A percentile compares a stretch with the other conserved stretches of the same genome.
Evolutionary conservation across 1,140 invertebrate genomes (phyloP).

Genomic region (Aphaenogaster rudis): DNA sequence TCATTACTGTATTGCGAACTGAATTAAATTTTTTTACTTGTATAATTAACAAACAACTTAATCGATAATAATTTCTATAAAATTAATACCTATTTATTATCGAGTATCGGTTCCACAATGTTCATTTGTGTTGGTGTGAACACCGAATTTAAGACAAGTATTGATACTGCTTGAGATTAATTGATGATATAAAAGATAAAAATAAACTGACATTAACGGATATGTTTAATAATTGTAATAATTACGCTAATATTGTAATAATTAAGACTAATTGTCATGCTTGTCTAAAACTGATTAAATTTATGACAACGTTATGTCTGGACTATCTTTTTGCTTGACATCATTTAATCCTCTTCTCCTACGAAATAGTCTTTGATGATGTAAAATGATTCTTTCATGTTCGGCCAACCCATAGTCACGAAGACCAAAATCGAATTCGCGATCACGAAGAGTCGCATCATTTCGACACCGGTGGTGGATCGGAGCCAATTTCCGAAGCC

Average conservation of each 20-base stretch:
- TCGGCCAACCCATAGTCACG: slow-evolving; percentile 88
- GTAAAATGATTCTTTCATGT: slow-evolving; percentile 84
- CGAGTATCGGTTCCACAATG: background rate
- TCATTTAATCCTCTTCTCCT: slow-evolving; percentile 75
- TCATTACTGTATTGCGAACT: background rate
- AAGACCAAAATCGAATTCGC: slow-evolving; percentile 88
- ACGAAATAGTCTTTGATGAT: slow-evolving; percentile 84
- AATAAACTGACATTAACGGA: background rate
- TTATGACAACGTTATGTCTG: background rate
- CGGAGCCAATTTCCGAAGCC: slow-evolving; percentile 88
- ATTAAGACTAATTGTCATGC: background rate
- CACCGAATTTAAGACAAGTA: background rate
- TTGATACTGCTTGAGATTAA: background rate
- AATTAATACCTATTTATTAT: background rate
- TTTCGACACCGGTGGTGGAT: slow-evolving; percentile 87
- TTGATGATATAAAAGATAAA: background rate
- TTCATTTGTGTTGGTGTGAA: background rate
- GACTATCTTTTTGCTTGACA: background rate
- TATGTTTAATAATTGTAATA: background rate
- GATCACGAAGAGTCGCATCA: slow-evolving; percentile 88
- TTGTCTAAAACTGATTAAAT: background rate
- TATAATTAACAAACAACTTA: background rate
- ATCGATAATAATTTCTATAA: background rate
- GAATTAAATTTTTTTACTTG: background rate
- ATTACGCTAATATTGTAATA: background rate